Conservation (phyloP, 2,888 invertebrate species). For the Lycophotia porphyrea region DNA sequence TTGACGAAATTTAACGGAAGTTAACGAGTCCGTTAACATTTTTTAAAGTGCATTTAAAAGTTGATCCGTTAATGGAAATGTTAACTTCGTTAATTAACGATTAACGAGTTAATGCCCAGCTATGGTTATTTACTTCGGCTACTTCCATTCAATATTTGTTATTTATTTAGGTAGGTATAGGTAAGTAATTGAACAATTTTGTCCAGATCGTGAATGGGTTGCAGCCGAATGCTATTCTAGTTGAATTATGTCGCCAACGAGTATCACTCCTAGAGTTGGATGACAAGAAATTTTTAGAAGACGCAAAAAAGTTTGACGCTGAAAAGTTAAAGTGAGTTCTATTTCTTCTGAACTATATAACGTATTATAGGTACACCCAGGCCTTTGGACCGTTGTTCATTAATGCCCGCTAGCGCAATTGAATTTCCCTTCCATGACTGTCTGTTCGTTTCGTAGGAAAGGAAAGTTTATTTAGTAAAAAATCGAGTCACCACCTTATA, state of each 20-base stretch:
- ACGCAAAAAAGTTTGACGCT: conserved; percentile 86
- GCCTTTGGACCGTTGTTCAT: not conserved
- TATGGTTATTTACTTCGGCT: no score
- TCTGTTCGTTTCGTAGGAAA: not conserved
- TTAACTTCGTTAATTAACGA: no score
- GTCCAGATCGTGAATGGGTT: conserved; percentile 82
- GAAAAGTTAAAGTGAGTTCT: conserved; percentile 82
- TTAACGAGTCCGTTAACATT: no score
- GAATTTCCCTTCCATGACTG: not conserved
- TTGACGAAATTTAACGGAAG: no score
- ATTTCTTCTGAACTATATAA: conserved; percentile 8
- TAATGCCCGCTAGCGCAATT: not conserved
- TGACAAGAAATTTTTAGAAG: conserved; percentile 87
- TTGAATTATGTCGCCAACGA: conserved; percentile 86
- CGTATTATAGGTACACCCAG: not conserved
- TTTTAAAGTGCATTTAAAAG: no score
- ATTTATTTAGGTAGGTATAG: no score
- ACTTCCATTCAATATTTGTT: no score
- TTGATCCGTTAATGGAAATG: no score
- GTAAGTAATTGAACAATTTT: not conserved
- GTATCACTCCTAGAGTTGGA: conserved; percentile 85
- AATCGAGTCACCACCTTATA: not conserved
- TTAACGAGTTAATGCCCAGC: no score
- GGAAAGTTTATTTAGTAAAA: not conserved
- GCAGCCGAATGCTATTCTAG: conserved; percentile 85